phyloP scores from a whole-genome alignment of 2,888 invertebrate genomes.

The Sphaerophoria rueppellii region DNA sequence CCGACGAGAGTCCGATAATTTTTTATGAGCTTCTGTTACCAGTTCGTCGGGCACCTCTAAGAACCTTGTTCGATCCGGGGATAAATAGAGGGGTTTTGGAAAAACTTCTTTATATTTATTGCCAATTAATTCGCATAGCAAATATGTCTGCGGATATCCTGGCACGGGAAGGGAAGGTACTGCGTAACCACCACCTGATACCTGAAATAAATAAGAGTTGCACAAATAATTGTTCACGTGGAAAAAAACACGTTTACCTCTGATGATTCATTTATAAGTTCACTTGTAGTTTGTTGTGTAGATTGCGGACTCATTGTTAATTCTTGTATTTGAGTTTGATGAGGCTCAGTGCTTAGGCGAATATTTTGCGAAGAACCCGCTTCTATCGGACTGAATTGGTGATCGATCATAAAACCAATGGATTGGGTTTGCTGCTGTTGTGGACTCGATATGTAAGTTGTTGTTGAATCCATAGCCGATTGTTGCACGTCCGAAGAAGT shows the following conservation, averaged over 20 bases:
- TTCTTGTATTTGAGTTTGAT: conserved; percentile 6
- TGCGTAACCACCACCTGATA: conserved; percentile 80
- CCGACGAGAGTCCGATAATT: conserved; percentile 52
- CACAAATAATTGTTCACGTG: background rate
- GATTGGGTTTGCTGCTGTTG: conserved; percentile 47
- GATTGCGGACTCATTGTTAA: conserved; percentile 15
- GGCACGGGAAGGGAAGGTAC: conserved; percentile 89
- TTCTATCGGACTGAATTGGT: conserved; percentile 38
- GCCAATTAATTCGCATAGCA: conserved; percentile 85
- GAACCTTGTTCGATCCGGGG: conserved; percentile 76
- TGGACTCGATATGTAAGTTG: conserved; percentile 11
- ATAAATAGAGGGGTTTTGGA: conserved; percentile 83
- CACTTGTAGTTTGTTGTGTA: conserved; percentile 10
- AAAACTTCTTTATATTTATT: conserved; percentile 88
- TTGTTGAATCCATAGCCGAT: conserved; percentile 24
- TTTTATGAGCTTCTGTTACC: conserved; percentile 57
- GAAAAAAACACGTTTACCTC: conserved; percentile 33
- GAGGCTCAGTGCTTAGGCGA: conserved; percentile 30
- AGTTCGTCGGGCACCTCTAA: conserved; percentile 76
- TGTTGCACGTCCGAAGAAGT: conserved; percentile 28
- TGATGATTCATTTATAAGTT: conserved; percentile 31
- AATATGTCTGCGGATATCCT: conserved; percentile 88
- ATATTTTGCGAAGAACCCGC: conserved; percentile 24
- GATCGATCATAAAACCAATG: conserved; percentile 25
- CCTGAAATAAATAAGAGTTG: conserved; percentile 34